Percentiles rank a stretch among this genome's conserved stretches.
phyloP scores from a whole-genome alignment of 2,113 vertebrate genomes.

The Oplegnathus fasciatus region DNA sequence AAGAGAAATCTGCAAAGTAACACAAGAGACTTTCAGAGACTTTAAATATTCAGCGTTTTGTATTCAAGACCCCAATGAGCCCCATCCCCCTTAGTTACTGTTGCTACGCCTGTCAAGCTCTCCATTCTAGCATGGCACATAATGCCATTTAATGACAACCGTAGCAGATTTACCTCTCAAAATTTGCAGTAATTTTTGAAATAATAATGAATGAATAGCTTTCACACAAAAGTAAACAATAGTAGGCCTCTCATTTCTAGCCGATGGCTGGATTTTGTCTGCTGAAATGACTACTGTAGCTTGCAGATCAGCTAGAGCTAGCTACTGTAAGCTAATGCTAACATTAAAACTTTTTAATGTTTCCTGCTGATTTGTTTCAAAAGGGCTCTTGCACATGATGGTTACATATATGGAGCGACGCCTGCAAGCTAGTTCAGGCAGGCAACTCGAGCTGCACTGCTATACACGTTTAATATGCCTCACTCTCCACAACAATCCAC shows the following conservation, averaged over 20 bases:
- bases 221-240: background rate
- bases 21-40: background rate
- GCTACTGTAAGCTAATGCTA: too few relatives aligned
- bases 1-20: slow-evolving; percentile 21
- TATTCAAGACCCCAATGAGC: background rate
- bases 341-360: background rate
- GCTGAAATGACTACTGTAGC: background rate
- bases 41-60: slow-evolving; percentile 24
- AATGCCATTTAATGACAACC: background rate
- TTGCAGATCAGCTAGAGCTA: background rate
- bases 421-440: too few relatives aligned
- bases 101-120: slow-evolving; percentile 9
- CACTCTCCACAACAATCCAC: too few relatives aligned
- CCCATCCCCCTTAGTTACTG: background rate
- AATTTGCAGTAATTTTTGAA: background rate
- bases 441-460: too few relatives aligned
- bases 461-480: too few relatives aligned
- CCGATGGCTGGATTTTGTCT: background rate
- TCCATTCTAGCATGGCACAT: background rate
- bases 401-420: too few relatives aligned
- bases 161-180: background rate
- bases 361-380: background rate
- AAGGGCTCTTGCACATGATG: too few relatives aligned
- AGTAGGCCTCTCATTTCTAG: background rate
- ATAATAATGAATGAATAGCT: background rate